Conservation (phyloP, 2,888 invertebrate genomes). For the Mimumesa dahlbomi region DNA sequence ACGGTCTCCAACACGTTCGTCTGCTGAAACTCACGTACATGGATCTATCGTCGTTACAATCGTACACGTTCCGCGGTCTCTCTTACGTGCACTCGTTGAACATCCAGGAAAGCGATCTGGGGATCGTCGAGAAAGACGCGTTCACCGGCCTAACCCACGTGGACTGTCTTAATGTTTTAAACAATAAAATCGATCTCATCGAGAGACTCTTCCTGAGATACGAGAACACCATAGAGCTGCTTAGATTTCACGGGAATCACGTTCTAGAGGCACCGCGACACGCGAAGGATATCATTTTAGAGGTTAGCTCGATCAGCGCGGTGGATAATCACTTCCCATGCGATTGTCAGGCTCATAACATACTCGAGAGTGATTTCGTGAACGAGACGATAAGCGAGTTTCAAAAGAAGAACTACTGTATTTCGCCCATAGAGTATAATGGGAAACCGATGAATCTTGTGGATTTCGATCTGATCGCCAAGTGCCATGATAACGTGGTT, state of each 20-base stretch:
- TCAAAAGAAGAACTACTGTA: slow-evolving; percentile 88
- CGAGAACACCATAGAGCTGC: slow-evolving; percentile 86
- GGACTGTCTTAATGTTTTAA: slow-evolving; percentile 87
- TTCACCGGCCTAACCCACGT: slow-evolving; percentile 89
- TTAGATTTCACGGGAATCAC: slow-evolving; percentile 91
- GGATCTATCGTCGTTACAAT: slow-evolving; percentile 87
- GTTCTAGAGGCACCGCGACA: slow-evolving; percentile 87
- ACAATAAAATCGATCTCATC: slow-evolving; percentile 92
- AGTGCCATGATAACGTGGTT: slow-evolving; percentile 86
- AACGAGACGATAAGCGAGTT: slow-evolving; percentile 82
- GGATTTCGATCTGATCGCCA: slow-evolving; percentile 85
- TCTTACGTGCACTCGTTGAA: slow-evolving; percentile 88
- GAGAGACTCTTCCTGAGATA: slow-evolving; percentile 84
- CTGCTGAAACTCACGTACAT: slow-evolving; percentile 91
- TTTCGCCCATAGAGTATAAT: slow-evolving; percentile 91
- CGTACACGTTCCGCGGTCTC: slow-evolving; percentile 89
- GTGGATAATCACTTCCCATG: slow-evolving; percentile 92
- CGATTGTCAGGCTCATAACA: slow-evolving; percentile 90
- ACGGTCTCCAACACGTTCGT: slow-evolving; percentile 91
- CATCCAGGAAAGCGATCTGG: slow-evolving; percentile 91
- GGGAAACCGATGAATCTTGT: slow-evolving; percentile 88
- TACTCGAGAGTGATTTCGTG: slow-evolving; percentile 88
- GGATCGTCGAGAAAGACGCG: slow-evolving; percentile 86
- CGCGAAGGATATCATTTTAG: slow-evolving; percentile 85
- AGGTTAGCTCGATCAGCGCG: slow-evolving; percentile 87